These are phyloP conservation scores for Bombyx mori DNA, from an alignment of 1,140 invertebrate genomes.

Conservation along the genomic window ASM3026992v2 NC_085121.1:10534501-10535000, in stretches of 20 bases:
- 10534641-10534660: no score
- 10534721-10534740: conserved; percentile 82
- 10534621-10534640: no score
- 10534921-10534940: conserved; percentile 82
- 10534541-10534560: no score
- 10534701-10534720: conserved; percentile 6
- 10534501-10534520: no score
- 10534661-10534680: no score
- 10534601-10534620: no score
- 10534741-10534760: conserved; percentile 78
- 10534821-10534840: conserved; percentile 18
- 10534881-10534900: conserved; percentile 74
- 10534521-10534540: no score
- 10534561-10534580: no score
- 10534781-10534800: conserved; percentile 85
- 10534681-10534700: no score
- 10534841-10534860: no score
- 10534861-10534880: conserved; percentile 1
- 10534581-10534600: no score
- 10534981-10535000: no score
- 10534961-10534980: background rate
- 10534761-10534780: conserved; percentile 84
- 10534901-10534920: conserved; percentile 80
- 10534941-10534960: conserved; percentile 81
- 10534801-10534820: conserved; percentile 81